phyloP scores from a whole-genome alignment of 2,797 vertebrate species.

The Lagocephalus sceleratus region DNA sequence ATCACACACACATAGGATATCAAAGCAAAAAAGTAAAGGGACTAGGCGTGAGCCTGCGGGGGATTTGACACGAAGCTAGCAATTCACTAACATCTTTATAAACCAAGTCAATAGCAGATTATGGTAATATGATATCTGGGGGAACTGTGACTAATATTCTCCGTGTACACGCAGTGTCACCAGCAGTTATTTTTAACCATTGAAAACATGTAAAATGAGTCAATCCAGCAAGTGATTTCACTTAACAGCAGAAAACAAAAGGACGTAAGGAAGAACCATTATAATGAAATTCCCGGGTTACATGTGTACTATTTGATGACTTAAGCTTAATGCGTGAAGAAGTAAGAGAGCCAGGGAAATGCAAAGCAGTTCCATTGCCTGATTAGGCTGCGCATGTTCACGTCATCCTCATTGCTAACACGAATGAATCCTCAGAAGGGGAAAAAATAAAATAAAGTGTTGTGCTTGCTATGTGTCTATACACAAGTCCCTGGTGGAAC shows the following conservation, averaged over 20 bases:
- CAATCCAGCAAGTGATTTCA: slow-evolving; percentile 15
- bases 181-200: slow-evolving; percentile 58
- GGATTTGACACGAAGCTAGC: slow-evolving; percentile 62
- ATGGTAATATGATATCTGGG: slow-evolving; percentile 70
- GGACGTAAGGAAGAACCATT: not conserved
- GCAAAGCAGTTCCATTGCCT: slow-evolving; percentile 25
- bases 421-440: slow-evolving; percentile 23
- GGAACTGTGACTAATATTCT: slow-evolving; percentile 62
- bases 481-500: too few relatives aligned
- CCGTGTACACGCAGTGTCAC: slow-evolving; percentile 45
- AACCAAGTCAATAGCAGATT: slow-evolving; percentile 74
- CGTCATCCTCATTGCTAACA: slow-evolving; percentile 25
- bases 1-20: slow-evolving; percentile 38
- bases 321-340: not conserved
- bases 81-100: slow-evolving; percentile 61
- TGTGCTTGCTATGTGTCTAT: not conserved
- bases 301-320: not conserved
- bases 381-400: slow-evolving; percentile 18
- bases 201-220: slow-evolving; percentile 42
- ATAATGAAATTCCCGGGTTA: not conserved
- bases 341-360: slow-evolving; percentile 6
- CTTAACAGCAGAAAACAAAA: slow-evolving; percentile 13
- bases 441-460: slow-evolving; percentile 32
- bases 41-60: slow-evolving; percentile 51
- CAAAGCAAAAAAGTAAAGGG: slow-evolving; percentile 59